Percentiles rank a stretch among this genome's conserved stretches.
Evolutionary conservation across 1,140 invertebrate species (phyloP).

Genomic region (Pomacea maculata): DNA sequence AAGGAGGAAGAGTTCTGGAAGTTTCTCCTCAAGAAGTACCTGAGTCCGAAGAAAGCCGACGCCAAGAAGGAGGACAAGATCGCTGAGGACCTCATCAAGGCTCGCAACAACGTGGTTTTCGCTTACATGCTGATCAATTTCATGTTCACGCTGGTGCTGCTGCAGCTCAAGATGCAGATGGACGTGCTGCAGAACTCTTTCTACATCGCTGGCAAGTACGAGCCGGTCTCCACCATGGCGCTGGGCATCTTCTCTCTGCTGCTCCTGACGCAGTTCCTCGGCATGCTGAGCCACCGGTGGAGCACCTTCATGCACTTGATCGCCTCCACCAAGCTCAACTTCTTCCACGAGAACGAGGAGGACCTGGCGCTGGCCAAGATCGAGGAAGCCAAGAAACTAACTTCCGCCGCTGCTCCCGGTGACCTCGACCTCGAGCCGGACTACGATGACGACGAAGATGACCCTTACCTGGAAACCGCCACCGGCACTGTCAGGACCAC

Average conservation of each 20-base stretch:
- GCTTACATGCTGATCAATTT: conserved; percentile 97
- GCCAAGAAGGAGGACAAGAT: conserved; percentile 83
- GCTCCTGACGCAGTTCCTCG: conserved; percentile 63
- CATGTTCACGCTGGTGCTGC: conserved; percentile 95
- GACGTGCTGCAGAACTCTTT: conserved; percentile 39
- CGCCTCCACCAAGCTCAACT: conserved; percentile 34
- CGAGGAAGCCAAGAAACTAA: conserved; percentile 16
- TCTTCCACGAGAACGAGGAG: conserved; percentile 12
- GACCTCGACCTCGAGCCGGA: conserved; percentile 14
- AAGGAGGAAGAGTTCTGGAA: conserved; percentile 91
- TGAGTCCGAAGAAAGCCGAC: conserved; percentile 91
- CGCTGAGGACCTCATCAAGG: conserved; percentile 85
- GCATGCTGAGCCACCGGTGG: conserved; percentile 65
- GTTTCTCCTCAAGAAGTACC: conserved; percentile 90
- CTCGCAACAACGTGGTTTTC: conserved; percentile 88
- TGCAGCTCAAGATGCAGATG: conserved; percentile 79
- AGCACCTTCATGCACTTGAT: conserved; percentile 57
- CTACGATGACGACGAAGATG: conserved; percentile 12
- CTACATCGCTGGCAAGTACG: conserved; percentile 34
- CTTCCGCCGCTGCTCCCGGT: conserved; percentile 7
- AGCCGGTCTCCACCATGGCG: conserved; percentile 44
- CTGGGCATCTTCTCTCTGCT: conserved; percentile 63
- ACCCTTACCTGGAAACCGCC: background rate
- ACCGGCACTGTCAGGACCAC: background rate
- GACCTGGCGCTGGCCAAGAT: conserved; percentile 16